Conservation (phyloP, 2,113 vertebrate species). For the Zapus hudsonius region DNA sequence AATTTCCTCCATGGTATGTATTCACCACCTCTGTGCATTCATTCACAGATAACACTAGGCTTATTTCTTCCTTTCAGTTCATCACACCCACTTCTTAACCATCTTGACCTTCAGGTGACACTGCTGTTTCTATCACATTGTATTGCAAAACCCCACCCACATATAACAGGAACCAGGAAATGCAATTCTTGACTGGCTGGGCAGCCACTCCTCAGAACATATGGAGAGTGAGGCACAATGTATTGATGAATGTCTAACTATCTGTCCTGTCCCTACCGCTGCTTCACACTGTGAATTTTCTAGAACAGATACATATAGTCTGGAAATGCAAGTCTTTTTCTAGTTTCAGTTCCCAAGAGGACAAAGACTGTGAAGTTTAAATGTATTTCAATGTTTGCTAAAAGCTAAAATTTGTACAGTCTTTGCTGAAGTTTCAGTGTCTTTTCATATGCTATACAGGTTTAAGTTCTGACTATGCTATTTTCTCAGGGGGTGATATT, state of each 20-base stretch:
- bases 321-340: not conserved
- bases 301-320: not conserved
- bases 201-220: constrained; percentile 32
- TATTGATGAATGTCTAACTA: not conserved
- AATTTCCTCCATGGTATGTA: not conserved
- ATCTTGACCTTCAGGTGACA: constrained; percentile 38
- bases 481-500: not conserved
- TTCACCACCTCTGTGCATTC: not conserved
- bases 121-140: constrained; percentile 30
- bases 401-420: not conserved
- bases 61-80: constrained; percentile 5
- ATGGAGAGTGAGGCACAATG: not conserved
- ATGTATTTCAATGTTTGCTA: not conserved
- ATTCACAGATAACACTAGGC: not conserved
- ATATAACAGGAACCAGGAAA: not conserved
- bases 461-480: not conserved
- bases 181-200: not conserved
- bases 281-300: not conserved
- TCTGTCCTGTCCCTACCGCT: not conserved
- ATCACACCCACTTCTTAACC: constrained; percentile 42
- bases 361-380: constrained; percentile 13
- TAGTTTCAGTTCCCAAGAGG: constrained; percentile 8
- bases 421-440: not conserved
- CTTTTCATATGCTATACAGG: not conserved
- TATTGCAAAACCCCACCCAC: not conserved